Evolutionary conservation across 2,797 vertebrate genomes (phyloP), one percentile per base, ranked within the genome.

Genomic region (Cossypha caffra): DNA sequence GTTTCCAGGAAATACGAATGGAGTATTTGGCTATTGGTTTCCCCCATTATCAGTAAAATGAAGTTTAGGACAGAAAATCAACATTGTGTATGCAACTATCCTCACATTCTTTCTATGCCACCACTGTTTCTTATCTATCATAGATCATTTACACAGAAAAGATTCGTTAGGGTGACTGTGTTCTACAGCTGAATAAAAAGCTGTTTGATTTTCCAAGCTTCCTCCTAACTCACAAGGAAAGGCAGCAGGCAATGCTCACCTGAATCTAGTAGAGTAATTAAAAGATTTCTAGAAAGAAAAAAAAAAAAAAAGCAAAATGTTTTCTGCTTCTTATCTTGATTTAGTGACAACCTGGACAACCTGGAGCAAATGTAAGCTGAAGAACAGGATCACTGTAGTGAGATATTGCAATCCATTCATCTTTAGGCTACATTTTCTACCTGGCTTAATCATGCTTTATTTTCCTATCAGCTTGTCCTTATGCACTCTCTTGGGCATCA

Each of bases 261-360:
- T 75, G 52, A 92, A 82, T 33, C 25, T 80, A 89, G 35, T 35
- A 80, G 5, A 47, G 14, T 47, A 48, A 93, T 77, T 91, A 54
- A 66, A 79, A 80, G 10, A 58, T 73, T 73, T 86, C 16, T 74
- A 37, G 1, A 35, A 52, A n/a, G 29, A 25, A 43, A 31, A 4
- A 16, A 15, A 14, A 25, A 26, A 21, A 43, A 1, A 18, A 73
- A 16, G n/a, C 35, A 2, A 35, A 88, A 52, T 15, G 7, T 66
- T 93, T 79, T 66, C 40, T 75, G 20, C 37, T 76, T 89, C 26
- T 94, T 93, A n/a, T 89, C 59, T 96, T 90, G 52, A 86, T 90
- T 95, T 82, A 77, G n/a, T 52, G 26, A 45, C n/a, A 91, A 19
- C 40, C 7, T 40, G 40, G 40, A 47, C 45, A 47, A 47, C 10